These are phyloP conservation scores for Petrocephalus microphthalmus DNA, from an alignment of 2,113 vertebrate species.

Conservation along the genomic window DNA sequence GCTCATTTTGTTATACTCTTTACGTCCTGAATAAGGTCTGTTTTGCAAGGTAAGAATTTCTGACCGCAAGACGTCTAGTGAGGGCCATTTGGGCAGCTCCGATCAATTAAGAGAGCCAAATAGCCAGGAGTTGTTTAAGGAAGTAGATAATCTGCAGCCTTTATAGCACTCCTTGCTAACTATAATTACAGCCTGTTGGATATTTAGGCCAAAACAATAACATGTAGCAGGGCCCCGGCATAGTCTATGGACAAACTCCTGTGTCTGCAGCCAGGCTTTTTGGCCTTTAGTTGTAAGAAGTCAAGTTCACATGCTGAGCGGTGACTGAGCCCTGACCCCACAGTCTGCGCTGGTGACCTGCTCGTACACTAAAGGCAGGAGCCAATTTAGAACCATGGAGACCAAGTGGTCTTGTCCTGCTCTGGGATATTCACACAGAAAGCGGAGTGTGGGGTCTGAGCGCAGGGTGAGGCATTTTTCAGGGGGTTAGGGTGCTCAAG, in stretches of 20 bases:
- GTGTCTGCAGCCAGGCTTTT: neutral
- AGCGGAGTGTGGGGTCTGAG: neutral
- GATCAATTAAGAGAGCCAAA: slow-evolving; percentile 12
- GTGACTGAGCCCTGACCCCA: neutral
- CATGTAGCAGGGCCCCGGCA: neutral
- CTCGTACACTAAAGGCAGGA: neutral
- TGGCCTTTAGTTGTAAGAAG: neutral
- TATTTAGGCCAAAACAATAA: neutral
- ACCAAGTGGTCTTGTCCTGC: neutral
- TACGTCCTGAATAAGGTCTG: neutral
- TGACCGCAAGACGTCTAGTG: neutral
- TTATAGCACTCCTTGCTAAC: neutral
- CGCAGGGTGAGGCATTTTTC: neutral
- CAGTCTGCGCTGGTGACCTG: neutral
- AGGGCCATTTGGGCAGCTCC: neutral
- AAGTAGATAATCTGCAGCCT: neutral
- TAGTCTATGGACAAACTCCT: neutral
- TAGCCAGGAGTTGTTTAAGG: neutral
- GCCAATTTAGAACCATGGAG: neutral
- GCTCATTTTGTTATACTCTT: neutral
- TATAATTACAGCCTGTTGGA: neutral
- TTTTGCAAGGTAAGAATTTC: neutral
- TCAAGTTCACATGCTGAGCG: neutral
- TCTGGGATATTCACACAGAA: neutral
- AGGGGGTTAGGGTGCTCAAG: neutral